Conservation (phyloP, 2,888 invertebrate genomes). For the Celastrina argiolus region DNA sequence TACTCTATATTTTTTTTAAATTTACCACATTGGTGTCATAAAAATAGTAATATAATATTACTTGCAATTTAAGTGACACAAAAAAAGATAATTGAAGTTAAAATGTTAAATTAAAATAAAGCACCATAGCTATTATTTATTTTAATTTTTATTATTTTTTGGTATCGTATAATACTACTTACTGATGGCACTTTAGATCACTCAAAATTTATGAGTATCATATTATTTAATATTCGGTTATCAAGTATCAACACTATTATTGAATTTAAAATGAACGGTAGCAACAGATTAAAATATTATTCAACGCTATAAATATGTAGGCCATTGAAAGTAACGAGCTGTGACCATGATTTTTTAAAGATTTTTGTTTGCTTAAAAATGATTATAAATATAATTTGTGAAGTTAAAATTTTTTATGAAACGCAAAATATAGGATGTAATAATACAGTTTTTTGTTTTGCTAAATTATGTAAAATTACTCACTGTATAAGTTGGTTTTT, state of each 20-base stretch:
- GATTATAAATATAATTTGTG: neutral
- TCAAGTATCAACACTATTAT: neutral
- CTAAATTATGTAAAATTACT: neutral
- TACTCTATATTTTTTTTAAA: no score
- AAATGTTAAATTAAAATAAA: no score
- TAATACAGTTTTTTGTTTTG: neutral
- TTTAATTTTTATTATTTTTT: no score
- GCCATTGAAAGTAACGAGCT: neutral
- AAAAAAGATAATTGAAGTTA: no score
- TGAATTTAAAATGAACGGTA: neutral
- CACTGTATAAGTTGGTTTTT: neutral
- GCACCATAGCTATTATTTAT: no score
- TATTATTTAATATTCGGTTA: neutral
- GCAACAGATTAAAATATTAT: neutral
- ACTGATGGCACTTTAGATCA: neutral
- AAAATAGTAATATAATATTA: no score
- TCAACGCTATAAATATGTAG: neutral
- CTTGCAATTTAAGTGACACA: no score
- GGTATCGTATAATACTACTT: neutral
- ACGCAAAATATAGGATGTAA: neutral
- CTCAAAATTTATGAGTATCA: neutral
- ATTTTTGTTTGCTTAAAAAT: neutral
- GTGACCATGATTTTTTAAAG: neutral
- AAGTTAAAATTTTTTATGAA: neutral
- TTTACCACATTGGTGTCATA: no score